Evolutionary conservation across 2,888 invertebrate species (phyloP).

Genomic region (Eristalis pertinax): DNA sequence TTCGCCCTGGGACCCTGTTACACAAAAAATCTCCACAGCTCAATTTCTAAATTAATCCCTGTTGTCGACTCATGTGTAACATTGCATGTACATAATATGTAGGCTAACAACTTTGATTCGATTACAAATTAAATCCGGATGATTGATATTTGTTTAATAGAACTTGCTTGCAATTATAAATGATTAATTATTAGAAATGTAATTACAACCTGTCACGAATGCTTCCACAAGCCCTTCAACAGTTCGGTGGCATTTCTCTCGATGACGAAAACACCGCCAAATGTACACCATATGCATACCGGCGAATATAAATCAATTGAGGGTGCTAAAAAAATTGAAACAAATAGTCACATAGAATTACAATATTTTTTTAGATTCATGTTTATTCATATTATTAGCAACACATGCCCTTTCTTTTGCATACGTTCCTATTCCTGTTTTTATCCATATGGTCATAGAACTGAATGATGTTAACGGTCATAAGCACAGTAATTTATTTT

Average conservation of each 20-base stretch:
- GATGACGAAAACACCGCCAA: no score
- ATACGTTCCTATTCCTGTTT: neutral
- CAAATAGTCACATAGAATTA: neutral
- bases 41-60: no score
- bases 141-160: conserved; percentile 72
- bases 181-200: conserved; percentile 67
- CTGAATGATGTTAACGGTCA: no score
- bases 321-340: neutral
- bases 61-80: no score
- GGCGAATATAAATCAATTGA: neutral
- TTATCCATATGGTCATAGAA: neutral
- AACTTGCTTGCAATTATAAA: conserved; percentile 67
- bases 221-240: neutral
- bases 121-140: conserved; percentile 26
- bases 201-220: conserved; percentile 55
- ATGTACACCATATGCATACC: neutral
- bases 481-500: no score
- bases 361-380: conserved; percentile 1
- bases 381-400: neutral
- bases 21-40: no score
- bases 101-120: neutral
- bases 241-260: no score
- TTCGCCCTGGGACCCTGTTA: no score
- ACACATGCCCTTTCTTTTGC: neutral
- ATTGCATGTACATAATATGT: no score